phyloP scores from a whole-genome alignment of 2,888 invertebrate genomes.

The Oxycera nigricornis region DNA sequence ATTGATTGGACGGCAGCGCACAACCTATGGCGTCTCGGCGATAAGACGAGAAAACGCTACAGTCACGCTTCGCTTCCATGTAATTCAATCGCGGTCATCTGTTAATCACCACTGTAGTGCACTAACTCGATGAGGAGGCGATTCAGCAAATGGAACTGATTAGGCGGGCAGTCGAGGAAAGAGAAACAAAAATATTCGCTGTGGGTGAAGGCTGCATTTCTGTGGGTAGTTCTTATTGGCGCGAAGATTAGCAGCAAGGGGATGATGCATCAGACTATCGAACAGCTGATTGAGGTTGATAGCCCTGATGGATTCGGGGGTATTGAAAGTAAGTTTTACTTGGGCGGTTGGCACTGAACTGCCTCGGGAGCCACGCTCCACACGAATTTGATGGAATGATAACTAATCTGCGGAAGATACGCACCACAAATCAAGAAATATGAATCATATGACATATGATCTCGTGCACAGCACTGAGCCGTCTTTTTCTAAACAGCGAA shows the following conservation, averaged over 20 bases:
- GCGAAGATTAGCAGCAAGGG: background rate
- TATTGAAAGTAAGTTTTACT: too few relatives aligned
- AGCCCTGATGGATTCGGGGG: too few relatives aligned
- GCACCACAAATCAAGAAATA: too few relatives aligned
- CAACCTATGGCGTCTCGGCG: background rate
- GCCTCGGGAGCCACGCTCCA: too few relatives aligned
- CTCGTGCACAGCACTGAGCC: too few relatives aligned
- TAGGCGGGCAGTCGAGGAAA: background rate
- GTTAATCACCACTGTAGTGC: background rate
- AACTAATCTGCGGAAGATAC: too few relatives aligned
- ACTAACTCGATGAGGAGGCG: background rate
- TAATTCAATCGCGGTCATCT: background rate
- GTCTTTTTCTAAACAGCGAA: too few relatives aligned
- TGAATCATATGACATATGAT: too few relatives aligned
- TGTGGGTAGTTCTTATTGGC: background rate
- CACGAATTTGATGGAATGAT: too few relatives aligned
- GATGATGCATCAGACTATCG: background rate
- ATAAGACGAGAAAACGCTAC: background rate
- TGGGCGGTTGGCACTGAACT: too few relatives aligned
- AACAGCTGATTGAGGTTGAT: conserved; percentile 28
- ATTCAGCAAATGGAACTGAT: background rate
- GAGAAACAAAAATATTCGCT: background rate
- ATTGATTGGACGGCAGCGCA: background rate
- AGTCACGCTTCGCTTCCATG: background rate
- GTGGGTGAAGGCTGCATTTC: conserved; percentile 33